phyloP scores from a whole-genome alignment of 2,113 vertebrate species.

The Microtus ochrogaster region DNA sequence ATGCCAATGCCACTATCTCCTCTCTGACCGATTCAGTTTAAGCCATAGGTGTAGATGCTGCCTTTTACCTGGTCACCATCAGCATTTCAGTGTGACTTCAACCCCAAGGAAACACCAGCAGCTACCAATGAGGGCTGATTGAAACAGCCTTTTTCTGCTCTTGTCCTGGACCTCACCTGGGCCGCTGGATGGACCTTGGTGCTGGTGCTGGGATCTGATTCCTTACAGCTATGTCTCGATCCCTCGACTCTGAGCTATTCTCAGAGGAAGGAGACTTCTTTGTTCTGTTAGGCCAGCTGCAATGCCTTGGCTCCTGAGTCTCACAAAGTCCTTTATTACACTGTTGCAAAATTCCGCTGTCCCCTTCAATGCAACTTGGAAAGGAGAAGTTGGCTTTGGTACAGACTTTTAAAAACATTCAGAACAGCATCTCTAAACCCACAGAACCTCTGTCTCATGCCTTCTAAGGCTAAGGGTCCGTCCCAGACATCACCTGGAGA shows the following conservation, averaged over 20 bases:
- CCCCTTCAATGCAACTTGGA: background rate
- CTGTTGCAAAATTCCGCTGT: background rate
- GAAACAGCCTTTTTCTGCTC: background rate
- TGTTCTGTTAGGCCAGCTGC: background rate
- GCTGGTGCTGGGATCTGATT: background rate
- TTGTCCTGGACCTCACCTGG: fast-evolving
- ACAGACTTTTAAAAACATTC: background rate
- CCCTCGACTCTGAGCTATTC: background rate
- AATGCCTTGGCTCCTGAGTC: background rate
- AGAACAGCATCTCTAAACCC: background rate
- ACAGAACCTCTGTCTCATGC: background rate
- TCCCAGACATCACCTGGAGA: background rate
- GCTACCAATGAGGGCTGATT: background rate
- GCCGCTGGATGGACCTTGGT: background rate
- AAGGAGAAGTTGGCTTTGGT: background rate
- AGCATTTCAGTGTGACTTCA: background rate
- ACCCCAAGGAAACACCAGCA: background rate
- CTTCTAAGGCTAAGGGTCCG: background rate
- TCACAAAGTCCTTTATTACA: slow-evolving; percentile 2
- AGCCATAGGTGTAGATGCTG: background rate
- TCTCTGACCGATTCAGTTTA: background rate
- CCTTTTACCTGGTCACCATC: background rate
- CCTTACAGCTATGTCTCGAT: background rate
- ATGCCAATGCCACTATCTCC: background rate
- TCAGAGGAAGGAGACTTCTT: background rate